Evolutionary conservation across 2,888 invertebrate genomes (phyloP).

Genomic region (Lasioglossum leucozonium): DNA sequence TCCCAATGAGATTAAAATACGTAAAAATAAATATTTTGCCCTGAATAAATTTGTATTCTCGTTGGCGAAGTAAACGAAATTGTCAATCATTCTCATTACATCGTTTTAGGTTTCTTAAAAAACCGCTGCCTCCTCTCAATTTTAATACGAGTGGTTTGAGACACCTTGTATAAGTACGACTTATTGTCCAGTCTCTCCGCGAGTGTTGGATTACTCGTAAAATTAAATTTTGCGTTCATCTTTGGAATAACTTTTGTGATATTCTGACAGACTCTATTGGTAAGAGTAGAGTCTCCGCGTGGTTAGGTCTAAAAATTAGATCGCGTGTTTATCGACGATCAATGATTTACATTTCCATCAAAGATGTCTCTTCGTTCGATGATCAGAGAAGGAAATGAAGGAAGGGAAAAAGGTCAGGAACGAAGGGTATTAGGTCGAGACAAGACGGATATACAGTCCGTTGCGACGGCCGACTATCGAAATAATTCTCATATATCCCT

Average conservation of each 20-base stretch:
- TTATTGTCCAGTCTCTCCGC: not conserved
- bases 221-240: not conserved
- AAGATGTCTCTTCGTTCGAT: constrained; percentile 54
- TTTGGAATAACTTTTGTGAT: not conserved
- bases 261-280: not conserved
- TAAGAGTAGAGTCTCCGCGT: not conserved
- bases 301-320: constrained; percentile 7
- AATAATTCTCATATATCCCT: constrained; percentile 50
- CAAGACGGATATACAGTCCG: constrained; percentile 48
- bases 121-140: not conserved
- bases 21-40: too few relatives aligned
- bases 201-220: not conserved
- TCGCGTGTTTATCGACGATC: constrained; percentile 52
- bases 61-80: too few relatives aligned
- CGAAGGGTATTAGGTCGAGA: constrained; percentile 52
- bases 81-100: not conserved
- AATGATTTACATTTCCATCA: constrained; percentile 23
- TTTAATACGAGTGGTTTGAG: not conserved
- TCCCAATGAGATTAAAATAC: too few relatives aligned
- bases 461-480: constrained; percentile 48
- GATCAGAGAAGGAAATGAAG: constrained; percentile 28
- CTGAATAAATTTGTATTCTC: too few relatives aligned
- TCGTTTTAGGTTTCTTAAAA: not conserved
- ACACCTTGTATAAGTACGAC: not conserved
- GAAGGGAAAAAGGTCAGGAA: constrained; percentile 45